Conservation (phyloP, 2,888 invertebrate species). For the Seira ritae region DNA sequence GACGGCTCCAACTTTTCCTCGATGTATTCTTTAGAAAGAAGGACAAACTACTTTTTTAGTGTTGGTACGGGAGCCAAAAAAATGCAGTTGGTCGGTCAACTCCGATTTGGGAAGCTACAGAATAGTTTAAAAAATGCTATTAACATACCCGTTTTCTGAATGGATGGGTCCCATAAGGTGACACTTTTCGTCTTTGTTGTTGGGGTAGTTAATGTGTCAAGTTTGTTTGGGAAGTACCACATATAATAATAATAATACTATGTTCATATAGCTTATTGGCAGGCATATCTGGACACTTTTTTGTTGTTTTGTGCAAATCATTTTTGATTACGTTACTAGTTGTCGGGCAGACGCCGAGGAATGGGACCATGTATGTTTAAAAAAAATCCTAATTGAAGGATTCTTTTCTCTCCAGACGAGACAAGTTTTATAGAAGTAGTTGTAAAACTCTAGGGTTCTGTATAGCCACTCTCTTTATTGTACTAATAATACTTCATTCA, state of each 20-base stretch:
- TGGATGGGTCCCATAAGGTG: background rate
- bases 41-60: background rate
- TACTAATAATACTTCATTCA: too few relatives aligned
- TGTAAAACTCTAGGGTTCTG: too few relatives aligned
- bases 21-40: background rate
- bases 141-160: background rate
- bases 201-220: slow-evolving; percentile 2
- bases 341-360: too few relatives aligned
- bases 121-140: background rate
- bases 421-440: too few relatives aligned
- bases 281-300: background rate
- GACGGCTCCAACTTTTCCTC: too few relatives aligned
- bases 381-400: too few relatives aligned
- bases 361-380: too few relatives aligned
- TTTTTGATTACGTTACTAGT: background rate
- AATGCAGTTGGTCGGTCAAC: background rate
- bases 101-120: background rate
- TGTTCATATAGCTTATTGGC: too few relatives aligned
- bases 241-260: too few relatives aligned
- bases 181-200: background rate
- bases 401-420: too few relatives aligned
- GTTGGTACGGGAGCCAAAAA: slow-evolving; percentile 13
- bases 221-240: background rate
- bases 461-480: too few relatives aligned
- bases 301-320: background rate